Base-by-base conservation (phyloP, 2,888 invertebrate species). In the Sesia bembeciformis region DNA sequence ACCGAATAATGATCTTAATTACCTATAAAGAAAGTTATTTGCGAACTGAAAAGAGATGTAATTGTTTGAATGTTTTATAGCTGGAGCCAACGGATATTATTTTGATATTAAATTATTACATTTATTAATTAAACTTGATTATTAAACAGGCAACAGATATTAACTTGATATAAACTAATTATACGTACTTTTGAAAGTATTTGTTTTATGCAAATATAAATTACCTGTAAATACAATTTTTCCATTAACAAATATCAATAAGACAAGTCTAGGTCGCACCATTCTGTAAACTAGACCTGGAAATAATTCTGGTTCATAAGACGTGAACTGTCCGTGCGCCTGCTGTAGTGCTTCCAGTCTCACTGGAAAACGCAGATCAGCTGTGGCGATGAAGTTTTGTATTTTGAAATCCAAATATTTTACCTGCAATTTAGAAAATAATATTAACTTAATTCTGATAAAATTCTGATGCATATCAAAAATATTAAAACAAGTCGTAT, bases 271-370 rank as follows among this genome's bases (percentile, higher is more conserved):
- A 0, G 99, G 99, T 70, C 97, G 95, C 49, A 99, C 96, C 97
- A 99, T 97, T 68, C 99, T 92, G 80, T 99, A 99, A 56, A 99
- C 97, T 40, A 99, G 91, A n/a, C 99, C 99, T 4, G 99, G 98
- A 84, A 99, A 99, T 55, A 99, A 87, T 84, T 99, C 99, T 0
- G 99, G 99, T 81, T 99, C 99, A 75, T 99, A 99, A 54, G 96
- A 96, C 58, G 92, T 92, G 72, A 93, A 96, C 80, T 93, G 95
- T 40, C 92, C 94, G 82, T 93, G 96, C 61, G 91, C 92, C 78
- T 92, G 94, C 84, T 93, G 93, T 57, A 93, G 90, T 70, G 93
- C 94, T 82, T 94, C 96, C 69, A 92, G 82, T 73, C 92, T 93
- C 69, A 94, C 92, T 53, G 93, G 96, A 84, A 94, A 95, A 65